Evolutionary conservation across 2,113 vertebrate genomes (phyloP), one percentile per base, ranked within the genome.

Genomic region (Sebastes schlegelii): DNA sequence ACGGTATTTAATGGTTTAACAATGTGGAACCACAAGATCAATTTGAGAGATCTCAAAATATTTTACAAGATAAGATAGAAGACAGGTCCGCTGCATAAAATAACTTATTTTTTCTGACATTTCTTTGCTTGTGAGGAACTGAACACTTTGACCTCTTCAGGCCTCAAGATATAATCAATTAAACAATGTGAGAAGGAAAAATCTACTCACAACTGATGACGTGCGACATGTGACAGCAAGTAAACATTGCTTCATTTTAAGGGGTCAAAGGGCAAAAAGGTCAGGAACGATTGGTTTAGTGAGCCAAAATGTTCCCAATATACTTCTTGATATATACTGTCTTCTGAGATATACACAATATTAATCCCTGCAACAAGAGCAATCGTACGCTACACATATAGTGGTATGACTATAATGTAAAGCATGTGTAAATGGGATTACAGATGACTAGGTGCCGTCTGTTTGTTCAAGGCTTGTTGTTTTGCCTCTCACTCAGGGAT

Each of bases 401-500:
- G 12, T 54, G 14, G 54, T 7, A 5, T 34, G 14, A 52, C 7
- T 2, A 16, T 43, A 12, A 45, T 17, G 14, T 17, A n/a, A 1
- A 45, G 9, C 23, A 57, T 26, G n/a, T 54, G 71, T 12, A 49
- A 8, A 13, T 52, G 10, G 21, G 52, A 3, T 55, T n/a, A 62
- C 9, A 63, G 40, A 40, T 45, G 12, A 45, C 17, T 42, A 43
- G n/a, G 49, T 11, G 12, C 14, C 0, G 1, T 40, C 8, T 65
- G 16, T 79, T 80, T 80, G 58, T 74, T 76, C 57, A 57, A 69
- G 12, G 23, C 19, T 63, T 26, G 72, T 54, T 45, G 8, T 64
- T 57, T 61, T 34, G 4, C 11, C 58, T 71, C 45, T 66, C 8
- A 67, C 45, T 79, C 42, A 90, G 1, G 60, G 61, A 95, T 95